Evolutionary conservation across 2,113 vertebrate species (phyloP).

Genomic region (Pseudorhombus dupliciocellatus): DNA sequence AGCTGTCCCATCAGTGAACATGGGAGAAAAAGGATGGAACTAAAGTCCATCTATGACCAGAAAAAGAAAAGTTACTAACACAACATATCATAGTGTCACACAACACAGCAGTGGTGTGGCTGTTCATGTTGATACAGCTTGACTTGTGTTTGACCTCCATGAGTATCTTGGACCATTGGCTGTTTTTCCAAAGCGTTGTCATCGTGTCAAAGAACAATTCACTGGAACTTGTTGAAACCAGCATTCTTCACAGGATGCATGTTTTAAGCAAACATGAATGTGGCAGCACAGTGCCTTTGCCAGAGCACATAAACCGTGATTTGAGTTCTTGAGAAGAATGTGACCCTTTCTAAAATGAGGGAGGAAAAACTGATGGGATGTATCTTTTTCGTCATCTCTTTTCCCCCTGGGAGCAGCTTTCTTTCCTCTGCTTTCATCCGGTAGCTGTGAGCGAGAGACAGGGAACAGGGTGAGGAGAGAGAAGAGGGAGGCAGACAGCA

Average conservation of each 20-base stretch:
- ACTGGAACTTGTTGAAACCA: conserved; percentile 25
- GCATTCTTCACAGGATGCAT: conserved; percentile 28
- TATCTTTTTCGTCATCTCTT: conserved; percentile 66
- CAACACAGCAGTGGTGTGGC: not conserved
- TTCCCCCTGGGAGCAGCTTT: conserved; percentile 44
- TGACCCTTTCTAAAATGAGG: conserved; percentile 36
- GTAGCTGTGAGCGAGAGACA: conserved; percentile 27
- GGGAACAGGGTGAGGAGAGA: not conserved
- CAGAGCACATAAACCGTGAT: not conserved
- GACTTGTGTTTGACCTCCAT: not conserved
- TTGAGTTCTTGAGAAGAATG: conserved; percentile 18
- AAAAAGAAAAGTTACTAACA: too few species aligned
- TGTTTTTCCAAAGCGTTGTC: conserved; percentile 21
- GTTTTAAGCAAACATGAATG: not conserved
- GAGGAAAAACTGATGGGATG: conserved; percentile 45
- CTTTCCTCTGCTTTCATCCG: conserved; percentile 66
- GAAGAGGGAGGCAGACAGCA: conserved; percentile 5
- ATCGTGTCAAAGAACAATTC: conserved; percentile 9
- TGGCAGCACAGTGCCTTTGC: not conserved
- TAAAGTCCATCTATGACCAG: too few species aligned
- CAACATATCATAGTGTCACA: not conserved
- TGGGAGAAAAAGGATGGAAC: too few species aligned
- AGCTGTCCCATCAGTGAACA: too few species aligned
- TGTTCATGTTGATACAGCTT: conserved; percentile 4
- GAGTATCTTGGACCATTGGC: not conserved